phyloP scores from a whole-genome alignment of 2,797 vertebrate genomes.

The Lemur catta region DNA sequence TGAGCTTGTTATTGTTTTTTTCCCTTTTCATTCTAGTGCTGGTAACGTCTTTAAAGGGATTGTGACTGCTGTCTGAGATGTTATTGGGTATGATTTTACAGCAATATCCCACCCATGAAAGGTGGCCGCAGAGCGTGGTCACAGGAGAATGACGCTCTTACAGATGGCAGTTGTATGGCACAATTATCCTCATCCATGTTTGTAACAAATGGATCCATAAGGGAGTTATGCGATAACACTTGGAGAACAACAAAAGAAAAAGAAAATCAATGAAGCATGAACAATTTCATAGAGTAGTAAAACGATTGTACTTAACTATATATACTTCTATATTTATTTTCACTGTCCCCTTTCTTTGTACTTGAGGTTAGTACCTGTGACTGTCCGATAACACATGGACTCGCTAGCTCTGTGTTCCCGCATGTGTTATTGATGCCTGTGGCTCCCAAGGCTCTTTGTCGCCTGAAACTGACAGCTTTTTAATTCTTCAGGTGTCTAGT shows the following conservation, averaged over 20 bases:
- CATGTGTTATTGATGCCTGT: conserved; percentile 85
- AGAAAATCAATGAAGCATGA: neutral
- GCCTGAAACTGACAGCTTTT: conserved; percentile 72
- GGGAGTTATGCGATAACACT: neutral
- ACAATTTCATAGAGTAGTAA: neutral
- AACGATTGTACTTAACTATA: neutral
- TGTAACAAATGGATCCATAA: neutral
- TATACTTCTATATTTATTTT: neutral
- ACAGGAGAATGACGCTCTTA: neutral
- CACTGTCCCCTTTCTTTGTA: conserved; percentile 75
- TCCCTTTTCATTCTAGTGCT: neutral
- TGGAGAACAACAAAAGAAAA: neutral
- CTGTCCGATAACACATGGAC: conserved; percentile 85
- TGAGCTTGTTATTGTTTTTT: neutral
- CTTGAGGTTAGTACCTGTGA: conserved; percentile 90
- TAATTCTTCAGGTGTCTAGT: conserved; percentile 44
- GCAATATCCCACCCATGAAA: neutral
- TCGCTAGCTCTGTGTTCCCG: conserved; percentile 85
- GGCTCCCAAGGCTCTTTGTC: conserved; percentile 73
- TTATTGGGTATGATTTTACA: neutral
- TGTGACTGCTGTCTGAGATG: neutral
- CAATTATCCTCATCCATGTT: too few relatives aligned
- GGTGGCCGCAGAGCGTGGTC: neutral
- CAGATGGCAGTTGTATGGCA: neutral
- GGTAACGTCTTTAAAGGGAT: neutral